Percentiles rank a stretch among this genome's conserved stretches.
phyloP scores from a whole-genome alignment of 2,113 vertebrate genomes.

The Willisornis vidua region DNA sequence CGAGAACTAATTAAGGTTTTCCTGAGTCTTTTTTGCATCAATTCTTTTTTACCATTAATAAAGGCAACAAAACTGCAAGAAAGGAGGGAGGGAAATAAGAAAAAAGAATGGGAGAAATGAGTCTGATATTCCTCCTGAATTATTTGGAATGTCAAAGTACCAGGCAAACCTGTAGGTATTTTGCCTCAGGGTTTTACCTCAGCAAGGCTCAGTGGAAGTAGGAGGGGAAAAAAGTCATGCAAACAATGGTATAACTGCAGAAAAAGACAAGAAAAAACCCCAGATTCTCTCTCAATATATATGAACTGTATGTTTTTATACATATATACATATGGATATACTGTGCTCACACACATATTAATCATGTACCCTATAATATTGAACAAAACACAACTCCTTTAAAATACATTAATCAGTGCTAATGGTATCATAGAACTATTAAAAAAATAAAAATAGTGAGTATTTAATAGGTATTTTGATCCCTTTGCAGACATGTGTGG shows the following conservation, averaged over 20 bases:
- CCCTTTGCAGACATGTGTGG: neutral
- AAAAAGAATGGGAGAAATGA: neutral
- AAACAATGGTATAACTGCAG: neutral
- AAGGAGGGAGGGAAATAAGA: neutral
- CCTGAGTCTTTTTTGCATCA: neutral
- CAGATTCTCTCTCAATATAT: neutral
- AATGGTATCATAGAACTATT: neutral
- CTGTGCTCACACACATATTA: neutral
- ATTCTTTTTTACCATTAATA: neutral
- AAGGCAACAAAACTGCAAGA: neutral
- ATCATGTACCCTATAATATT: rapidly evolving
- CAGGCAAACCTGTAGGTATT: neutral
- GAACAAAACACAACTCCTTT: neutral
- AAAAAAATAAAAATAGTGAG: neutral
- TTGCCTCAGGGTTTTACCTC: neutral
- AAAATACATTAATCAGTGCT: neutral
- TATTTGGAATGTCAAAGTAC: neutral
- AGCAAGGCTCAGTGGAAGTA: neutral
- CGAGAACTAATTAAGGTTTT: neutral
- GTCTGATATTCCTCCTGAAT: neutral
- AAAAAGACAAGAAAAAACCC: rapidly evolving
- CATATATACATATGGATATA: neutral
- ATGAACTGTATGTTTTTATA: rapidly evolving
- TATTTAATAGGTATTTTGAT: constrained; percentile 6
- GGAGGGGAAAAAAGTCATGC: neutral